Base-by-base conservation (phyloP, 2,797 vertebrate genomes). In the Macroramphosus scolopax region DNA sequence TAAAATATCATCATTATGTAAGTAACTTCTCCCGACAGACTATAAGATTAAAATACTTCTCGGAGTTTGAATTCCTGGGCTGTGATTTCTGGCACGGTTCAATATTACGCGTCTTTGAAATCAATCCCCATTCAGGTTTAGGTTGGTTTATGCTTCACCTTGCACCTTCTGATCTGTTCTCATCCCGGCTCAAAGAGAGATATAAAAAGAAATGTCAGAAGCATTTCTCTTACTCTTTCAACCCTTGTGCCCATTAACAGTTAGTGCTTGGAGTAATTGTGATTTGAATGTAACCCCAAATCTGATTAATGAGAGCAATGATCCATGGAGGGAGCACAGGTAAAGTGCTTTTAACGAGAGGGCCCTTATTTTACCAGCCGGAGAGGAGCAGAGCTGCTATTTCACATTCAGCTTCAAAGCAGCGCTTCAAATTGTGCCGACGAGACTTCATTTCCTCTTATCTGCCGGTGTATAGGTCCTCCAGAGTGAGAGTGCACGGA, bases 331-430 rank as follows among this genome's bases (percentile, higher is more conserved):
- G 72, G 81, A 87, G 81, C 83, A 75, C 81, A 88, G 84, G 84
- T 88, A 84, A 85, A 85, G 84, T 87, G 80, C 76, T 86, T 88
- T 88, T 85, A 85, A 88, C 72, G 63, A 89, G 81, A 86, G 83
- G 80, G 79, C 71, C 80, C 81, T 86, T 80, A 83, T 85, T 87
- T 82, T 75, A 82, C 76, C 79, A 81, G 79, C 65, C 54, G 1
- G 54, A 61, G 78, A 83, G 63, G 60, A 82, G 75, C 71, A 70
- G 51, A 55, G 59, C 60, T 33, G 68, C 83, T 76, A 75, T 83
- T 88, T 82, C 82, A 75, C 77, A 79, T 86, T 78, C 66, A 52
- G 80, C 84, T 87, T 87, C 83, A 88, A 89, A 88, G 86, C 76
- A 63, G 64, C 51, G 77, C 80, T 88, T 85, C 81, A 87, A 86